Evolutionary conservation across 2,797 vertebrate genomes (phyloP), one percentile per base, ranked within the genome.

Genomic region (Spondyliosoma cantharus): DNA sequence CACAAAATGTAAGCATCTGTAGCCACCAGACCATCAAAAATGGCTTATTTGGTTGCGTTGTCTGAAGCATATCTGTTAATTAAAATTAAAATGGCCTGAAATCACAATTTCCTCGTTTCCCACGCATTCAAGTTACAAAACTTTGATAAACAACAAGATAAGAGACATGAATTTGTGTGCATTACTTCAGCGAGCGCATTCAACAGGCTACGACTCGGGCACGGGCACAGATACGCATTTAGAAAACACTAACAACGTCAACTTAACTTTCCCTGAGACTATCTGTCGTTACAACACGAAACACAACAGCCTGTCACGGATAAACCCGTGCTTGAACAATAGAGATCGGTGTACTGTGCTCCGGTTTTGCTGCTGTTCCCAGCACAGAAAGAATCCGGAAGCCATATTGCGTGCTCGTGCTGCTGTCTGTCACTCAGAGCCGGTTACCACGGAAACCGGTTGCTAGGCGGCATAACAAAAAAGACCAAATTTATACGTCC

Each of bases 381-480:
- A 9, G 75, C 68, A 48, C 58, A 72, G 52, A 75, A 84, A 75
- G 83, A 93, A 93, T 79, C 89, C 90, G 93, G 92, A 93, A 93
- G 91, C 90, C 89, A 91, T 89, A 62, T 87, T 89, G 89, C 88
- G 80, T 82, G 80, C 68, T 42, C 45, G 45, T 46, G 37, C 37
- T 37, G 37, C 77, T 84, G 75, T 69, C 86, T 86, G 87, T 92
- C 88, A 89, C 77, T 86, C 87, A 85, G 19, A 87, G 73, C 70
- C 27, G 82, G 96, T 96, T 94, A 65, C 93, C 76, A 89, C 15
- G 91, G 92, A 91, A 95, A 95, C 94, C 46, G 70, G 97, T 97
- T 97, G 96, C 97, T 91, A 87, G 90, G 97, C 93, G 87, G 95
- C 96, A 96, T 95, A 98, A 98, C 96, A 98, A 95, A 96, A 95